These are phyloP conservation scores for Xerus rutilus DNA, from an alignment of 2,797 vertebrate genomes.

Conservation along the genomic window DNA sequence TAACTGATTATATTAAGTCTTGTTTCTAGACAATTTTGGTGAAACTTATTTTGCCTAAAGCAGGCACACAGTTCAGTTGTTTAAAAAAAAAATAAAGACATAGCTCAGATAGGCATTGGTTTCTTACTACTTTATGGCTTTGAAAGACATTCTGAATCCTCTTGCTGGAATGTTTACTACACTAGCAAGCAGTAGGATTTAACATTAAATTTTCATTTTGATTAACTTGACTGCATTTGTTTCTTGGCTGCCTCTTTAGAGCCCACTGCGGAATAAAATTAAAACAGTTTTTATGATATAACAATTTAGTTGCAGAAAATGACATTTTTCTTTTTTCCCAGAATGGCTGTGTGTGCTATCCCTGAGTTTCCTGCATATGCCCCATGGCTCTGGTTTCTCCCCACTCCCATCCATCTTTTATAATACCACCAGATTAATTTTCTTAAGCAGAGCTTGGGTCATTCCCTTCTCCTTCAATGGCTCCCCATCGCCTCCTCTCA, in stretches of 20 bases:
- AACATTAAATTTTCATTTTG: slow-evolving; percentile 73
- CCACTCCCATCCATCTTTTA: neutral
- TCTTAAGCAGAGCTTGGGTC: neutral
- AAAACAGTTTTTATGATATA: slow-evolving; percentile 75
- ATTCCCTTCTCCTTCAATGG: neutral
- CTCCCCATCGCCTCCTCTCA: neutral
- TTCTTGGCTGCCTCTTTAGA: slow-evolving; percentile 68
- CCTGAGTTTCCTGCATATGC: neutral
- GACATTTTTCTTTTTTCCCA: slow-evolving; percentile 44
- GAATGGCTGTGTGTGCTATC: neutral
- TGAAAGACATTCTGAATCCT: slow-evolving; percentile 65
- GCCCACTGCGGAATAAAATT: slow-evolving; percentile 74
- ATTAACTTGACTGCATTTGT: slow-evolving; percentile 72
- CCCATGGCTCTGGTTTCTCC: neutral
- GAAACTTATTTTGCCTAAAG: slow-evolving; percentile 74
- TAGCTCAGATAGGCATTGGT: slow-evolving; percentile 11
- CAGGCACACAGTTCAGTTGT: slow-evolving; percentile 51
- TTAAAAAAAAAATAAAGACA: slow-evolving; percentile 20
- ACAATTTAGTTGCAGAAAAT: slow-evolving; percentile 70
- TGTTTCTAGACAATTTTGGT: slow-evolving; percentile 70
- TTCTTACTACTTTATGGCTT: slow-evolving; percentile 59
- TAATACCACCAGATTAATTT: neutral
- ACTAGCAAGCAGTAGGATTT: slow-evolving; percentile 56
- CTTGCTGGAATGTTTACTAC: slow-evolving; percentile 47
- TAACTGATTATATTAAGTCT: slow-evolving; percentile 69